These are phyloP conservation scores for Muntiacus muntjak DNA, from an alignment of 2,113 vertebrate genomes.

Conservation along the genomic window DNA sequence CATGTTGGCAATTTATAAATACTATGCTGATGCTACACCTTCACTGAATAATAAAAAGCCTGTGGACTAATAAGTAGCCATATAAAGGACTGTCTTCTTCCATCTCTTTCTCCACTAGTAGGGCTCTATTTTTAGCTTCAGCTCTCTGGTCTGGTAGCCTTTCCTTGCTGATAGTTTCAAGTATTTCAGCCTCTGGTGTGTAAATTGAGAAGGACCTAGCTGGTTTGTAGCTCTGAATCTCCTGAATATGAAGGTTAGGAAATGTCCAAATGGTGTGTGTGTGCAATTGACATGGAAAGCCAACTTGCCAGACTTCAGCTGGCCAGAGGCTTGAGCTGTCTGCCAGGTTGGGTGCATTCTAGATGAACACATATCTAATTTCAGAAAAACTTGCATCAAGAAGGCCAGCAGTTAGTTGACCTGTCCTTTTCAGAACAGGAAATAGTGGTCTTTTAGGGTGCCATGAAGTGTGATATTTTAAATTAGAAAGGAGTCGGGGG, in stretches of 20 bases:
- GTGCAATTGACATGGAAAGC: background rate
- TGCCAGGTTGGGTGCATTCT: background rate
- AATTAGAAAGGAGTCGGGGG: background rate
- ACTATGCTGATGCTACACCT: background rate
- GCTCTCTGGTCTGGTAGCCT: background rate
- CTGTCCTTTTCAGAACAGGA: background rate
- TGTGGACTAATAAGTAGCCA: background rate
- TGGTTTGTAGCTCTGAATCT: background rate
- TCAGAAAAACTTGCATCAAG: conserved; percentile 9
- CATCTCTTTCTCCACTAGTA: background rate
- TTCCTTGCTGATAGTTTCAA: background rate
- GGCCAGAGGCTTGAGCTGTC: background rate
- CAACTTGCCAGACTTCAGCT: background rate
- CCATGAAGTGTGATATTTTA: background rate
- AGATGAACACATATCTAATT: background rate
- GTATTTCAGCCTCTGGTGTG: background rate
- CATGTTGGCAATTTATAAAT: background rate
- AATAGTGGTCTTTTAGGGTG: background rate
- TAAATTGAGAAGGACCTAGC: background rate
- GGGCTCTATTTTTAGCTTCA: background rate
- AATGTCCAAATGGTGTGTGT: background rate
- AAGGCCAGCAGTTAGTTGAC: background rate
- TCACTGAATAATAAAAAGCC: background rate
- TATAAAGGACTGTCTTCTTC: background rate
- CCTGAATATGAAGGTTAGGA: background rate